Base-by-base conservation (phyloP, 2,113 vertebrate species). In the Amblyopsis rosae region DNA sequence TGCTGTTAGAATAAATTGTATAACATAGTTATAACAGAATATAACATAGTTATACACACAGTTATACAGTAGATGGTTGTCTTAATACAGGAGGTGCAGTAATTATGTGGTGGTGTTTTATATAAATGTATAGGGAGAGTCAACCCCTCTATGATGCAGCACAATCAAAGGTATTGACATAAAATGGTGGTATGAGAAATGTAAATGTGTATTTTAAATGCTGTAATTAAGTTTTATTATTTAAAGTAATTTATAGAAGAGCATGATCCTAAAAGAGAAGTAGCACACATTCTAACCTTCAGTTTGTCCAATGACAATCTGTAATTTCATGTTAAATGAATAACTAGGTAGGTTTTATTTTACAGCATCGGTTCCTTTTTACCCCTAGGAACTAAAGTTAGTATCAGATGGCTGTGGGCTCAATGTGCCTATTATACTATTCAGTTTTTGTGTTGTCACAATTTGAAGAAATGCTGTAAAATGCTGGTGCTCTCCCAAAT, bases 191-290 rank as follows among this genome's bases (percentile, higher is more conserved):
- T 63, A 67, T 35, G 6, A 73, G 70, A 81, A 61, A 61, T 91
- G 87, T 91, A 87, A 79, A 87, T 88, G 82, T 85, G 71, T 84
- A 58, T 90, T 90, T 82, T 85, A 87, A 73, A 88, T 82, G 84
- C 83, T 92, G 88, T 92, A 90, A 90, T 85, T 92, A 85, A 85
- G 87, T 88, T 60, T 91, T 81, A 81, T 89, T 91, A 92, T 93
- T 91, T 92, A 92, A 87, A 87, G 84, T 93, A 91, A 93, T 91
- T 93, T 93, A 93, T 93, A 84, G 83, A 83, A 72, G 19, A 86
- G 87, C 86, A 91, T 90, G 92, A 79, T 77, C 62, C 86, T 75
- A 79, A 81, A 75, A 82, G 58, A 65, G 61, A 17, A 82, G 75
- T 81, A 87, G 89, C 89, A 92, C 88, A 88, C 69, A 75, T 26